Percentiles rank a stretch among this genome's conserved stretches.
Evolutionary conservation across 2,797 vertebrate species (phyloP).

Genomic region (Botia almorhae): DNA sequence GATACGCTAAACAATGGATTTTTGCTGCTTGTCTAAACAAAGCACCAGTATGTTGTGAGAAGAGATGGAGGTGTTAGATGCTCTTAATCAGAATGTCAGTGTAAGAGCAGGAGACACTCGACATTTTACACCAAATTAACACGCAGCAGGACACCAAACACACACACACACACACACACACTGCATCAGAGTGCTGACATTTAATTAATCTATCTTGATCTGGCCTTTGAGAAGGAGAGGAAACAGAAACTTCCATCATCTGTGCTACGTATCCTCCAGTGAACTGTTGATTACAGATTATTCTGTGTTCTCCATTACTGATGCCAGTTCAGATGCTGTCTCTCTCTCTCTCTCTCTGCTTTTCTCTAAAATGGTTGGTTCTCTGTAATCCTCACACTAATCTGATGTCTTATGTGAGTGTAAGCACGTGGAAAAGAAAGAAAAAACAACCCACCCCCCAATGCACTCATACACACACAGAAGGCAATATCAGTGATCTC

Average conservation of each 20-base stretch:
- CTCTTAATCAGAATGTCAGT: conserved; percentile 49
- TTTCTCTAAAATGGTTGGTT: conserved; percentile 26
- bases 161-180: conserved; percentile 15
- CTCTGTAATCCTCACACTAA: conserved; percentile 45
- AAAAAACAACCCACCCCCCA: conserved; percentile 20
- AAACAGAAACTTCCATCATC: conserved; percentile 38
- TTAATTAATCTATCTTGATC: conserved; percentile 55
- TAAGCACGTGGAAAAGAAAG: conserved; percentile 21
- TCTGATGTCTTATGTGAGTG: conserved; percentile 38
- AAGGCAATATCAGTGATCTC: background rate
- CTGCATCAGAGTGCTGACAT: conserved; percentile 54
- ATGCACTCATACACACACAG: conserved; percentile 17
- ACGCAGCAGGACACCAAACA: conserved; percentile 38
- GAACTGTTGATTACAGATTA: conserved; percentile 21
- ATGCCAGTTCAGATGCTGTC: background rate
- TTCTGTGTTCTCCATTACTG: background rate
- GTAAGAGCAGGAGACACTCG: conserved; percentile 40
- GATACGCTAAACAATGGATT: background rate
- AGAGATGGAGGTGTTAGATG: conserved; percentile 13
- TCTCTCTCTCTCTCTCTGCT: conserved; percentile 16
- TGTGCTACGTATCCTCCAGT: conserved; percentile 19
- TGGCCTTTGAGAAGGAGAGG: conserved; percentile 39
- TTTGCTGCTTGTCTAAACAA: background rate
- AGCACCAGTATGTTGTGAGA: background rate
- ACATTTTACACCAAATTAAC: conserved; percentile 52